Evolutionary conservation across 2,113 vertebrate species (phyloP).

Genomic region (Hemibagrus wyckioides): DNA sequence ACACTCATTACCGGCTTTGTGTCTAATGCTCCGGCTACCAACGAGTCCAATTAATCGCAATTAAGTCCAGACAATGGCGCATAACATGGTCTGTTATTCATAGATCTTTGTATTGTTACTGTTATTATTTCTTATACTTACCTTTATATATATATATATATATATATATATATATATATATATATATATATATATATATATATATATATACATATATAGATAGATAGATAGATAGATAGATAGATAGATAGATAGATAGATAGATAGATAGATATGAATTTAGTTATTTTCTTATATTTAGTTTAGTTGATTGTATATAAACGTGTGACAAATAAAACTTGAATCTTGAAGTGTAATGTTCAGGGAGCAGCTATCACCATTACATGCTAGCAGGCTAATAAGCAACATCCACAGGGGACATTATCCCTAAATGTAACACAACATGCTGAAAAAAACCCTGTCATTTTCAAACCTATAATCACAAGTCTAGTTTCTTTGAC

Average conservation of each 20-base stretch:
- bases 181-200: no score
- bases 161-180: no score
- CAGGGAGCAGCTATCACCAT: neutral
- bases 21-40: neutral
- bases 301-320: no score
- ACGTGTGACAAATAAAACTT: no score
- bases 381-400: neutral
- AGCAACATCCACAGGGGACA: neutral
- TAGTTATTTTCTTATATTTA: no score
- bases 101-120: no score
- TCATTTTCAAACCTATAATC: neutral
- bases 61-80: constrained; percentile 5
- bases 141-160: no score
- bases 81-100: neutral
- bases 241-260: no score
- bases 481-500: neutral
- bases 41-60: neutral
- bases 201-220: no score
- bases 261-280: no score
- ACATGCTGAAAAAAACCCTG: neutral
- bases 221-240: no score
- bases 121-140: no score
- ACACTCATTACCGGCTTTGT: constrained; percentile 33
- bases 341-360: neutral
- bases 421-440: neutral